phyloP scores from a whole-genome alignment of 2,888 invertebrate species.

The Saturnia pavonia region DNA sequence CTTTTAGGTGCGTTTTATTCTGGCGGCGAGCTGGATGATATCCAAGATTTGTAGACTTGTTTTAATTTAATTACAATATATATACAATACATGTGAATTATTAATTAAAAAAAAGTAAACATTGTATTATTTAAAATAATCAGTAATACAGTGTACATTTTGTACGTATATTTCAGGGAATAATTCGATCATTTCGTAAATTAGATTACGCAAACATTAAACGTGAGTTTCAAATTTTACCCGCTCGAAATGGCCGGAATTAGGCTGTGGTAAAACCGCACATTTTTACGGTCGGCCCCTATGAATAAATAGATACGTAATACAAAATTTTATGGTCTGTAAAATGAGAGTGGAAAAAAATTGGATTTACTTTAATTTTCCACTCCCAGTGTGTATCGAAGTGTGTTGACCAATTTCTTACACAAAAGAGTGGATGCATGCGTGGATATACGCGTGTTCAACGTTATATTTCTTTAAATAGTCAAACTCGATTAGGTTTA shows the following conservation, averaged over 20 bases:
- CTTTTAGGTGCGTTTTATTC: no score
- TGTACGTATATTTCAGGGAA: neutral
- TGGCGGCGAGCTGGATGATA: no score
- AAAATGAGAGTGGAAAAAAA: slow-evolving; percentile 40
- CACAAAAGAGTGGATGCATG: neutral
- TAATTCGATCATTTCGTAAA: neutral
- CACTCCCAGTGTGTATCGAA: neutral
- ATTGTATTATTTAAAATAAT: no score
- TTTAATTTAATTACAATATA: no score
- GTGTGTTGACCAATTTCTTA: neutral
- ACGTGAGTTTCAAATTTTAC: slow-evolving; percentile 29
- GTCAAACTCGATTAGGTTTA: no score
- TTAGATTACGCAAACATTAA: slow-evolving; percentile 7
- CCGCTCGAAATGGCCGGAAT: slow-evolving; percentile 21
- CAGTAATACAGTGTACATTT: neutral
- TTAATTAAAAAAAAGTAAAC: no score
- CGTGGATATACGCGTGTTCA: no score
- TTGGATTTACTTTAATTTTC: slow-evolving; percentile 40
- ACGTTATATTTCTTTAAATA: no score
- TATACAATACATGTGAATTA: no score
- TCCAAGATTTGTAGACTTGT: no score
- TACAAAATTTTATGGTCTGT: slow-evolving; percentile 45
- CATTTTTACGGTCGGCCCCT: slow-evolving; percentile 27
- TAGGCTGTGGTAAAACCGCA: slow-evolving; percentile 37
- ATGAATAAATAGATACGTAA: slow-evolving; percentile 41